Base-by-base conservation (phyloP, 92 coral and sea anemone genomes). In the Parazoanthus swiftii region DNA sequence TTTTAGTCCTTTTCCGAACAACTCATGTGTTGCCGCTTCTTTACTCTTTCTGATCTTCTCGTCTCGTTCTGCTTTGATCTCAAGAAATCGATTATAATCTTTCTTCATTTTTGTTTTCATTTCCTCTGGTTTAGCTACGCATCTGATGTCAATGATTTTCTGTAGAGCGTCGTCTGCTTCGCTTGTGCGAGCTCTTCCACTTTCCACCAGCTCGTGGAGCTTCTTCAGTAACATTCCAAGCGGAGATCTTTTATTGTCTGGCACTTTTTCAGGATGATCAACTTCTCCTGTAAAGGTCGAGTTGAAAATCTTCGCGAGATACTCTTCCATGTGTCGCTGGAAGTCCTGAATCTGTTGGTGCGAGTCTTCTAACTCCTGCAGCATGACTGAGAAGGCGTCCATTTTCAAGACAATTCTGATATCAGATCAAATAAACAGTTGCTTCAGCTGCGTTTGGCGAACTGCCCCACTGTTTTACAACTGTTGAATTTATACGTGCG, bases 91-190 rank as follows among this genome's bases (percentile, higher is more conserved):
- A 44, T 6, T 3, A 67, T 83, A 83, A 35, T 83, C 86, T 46
- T 66, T 33, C 66, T 44, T 68, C 77, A 83, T 70, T 68, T 83
- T 83, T 8, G 37, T 9, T 46, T 23, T 83, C 67, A 66, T 51
- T 9, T 67, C 80, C 29, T 59, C 80, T n/a, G 80, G 50, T 26
- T 75, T 80, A 11, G 81, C 67, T 50, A 16, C 42, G 67, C 85
- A 83, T 35, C 94, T 89, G 16, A 85, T 48, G 3, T 86, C 76
- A 35, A 88, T 88, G 14, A 91, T 63, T 79, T 89, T 81, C 16
- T 85, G 79, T 21, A 89, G 25, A 67, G 70, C 73, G 14, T 80
- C 76, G 16, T 74, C 37, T 10, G 93, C 87, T 76, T 89, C 93
- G 89, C 58, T 56, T n/a, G 74, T 85, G 71, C 18, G 89, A 54